phyloP scores from a whole-genome alignment of 2,888 invertebrate genomes.

The Ornithoptera alexandrae region DNA sequence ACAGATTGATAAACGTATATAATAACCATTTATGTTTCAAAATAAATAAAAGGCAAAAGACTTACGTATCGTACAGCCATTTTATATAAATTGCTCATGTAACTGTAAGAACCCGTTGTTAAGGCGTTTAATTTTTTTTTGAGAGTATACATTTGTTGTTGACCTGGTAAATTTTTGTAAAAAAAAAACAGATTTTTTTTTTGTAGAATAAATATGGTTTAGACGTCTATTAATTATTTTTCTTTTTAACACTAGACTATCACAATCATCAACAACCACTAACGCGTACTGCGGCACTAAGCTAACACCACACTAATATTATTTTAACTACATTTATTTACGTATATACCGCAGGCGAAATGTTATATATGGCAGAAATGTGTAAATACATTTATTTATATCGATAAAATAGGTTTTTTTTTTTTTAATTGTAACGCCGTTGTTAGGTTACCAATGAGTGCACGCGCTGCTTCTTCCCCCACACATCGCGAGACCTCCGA shows the following conservation, averaged over 20 bases:
- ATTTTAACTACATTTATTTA: conserved; percentile 16
- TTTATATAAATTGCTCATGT: too few species aligned
- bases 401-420: not conserved
- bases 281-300: conserved; percentile 33
- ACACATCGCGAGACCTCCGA: too few species aligned
- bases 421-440: too few species aligned
- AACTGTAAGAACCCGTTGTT: too few species aligned
- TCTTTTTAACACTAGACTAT: conserved; percentile 52
- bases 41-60: not conserved
- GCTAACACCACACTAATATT: conserved; percentile 15
- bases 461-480: too few species aligned
- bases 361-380: conserved; percentile 22
- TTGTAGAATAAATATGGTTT: conserved; percentile 10
- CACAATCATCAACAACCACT: conserved; percentile 55
- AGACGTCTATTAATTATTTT: conserved; percentile 17
- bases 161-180: not conserved
- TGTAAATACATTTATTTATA: conserved; percentile 3
- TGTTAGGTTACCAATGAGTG: too few species aligned
- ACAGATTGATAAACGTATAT: not conserved
- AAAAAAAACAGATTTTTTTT: not conserved
- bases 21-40: not conserved
- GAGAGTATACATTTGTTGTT: too few species aligned
- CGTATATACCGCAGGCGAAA: conserved; percentile 4
- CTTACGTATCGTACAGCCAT: too few species aligned
- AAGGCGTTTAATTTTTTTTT: too few species aligned